Conservation (phyloP, 2,888 invertebrate species). For the Volucella zonaria region DNA sequence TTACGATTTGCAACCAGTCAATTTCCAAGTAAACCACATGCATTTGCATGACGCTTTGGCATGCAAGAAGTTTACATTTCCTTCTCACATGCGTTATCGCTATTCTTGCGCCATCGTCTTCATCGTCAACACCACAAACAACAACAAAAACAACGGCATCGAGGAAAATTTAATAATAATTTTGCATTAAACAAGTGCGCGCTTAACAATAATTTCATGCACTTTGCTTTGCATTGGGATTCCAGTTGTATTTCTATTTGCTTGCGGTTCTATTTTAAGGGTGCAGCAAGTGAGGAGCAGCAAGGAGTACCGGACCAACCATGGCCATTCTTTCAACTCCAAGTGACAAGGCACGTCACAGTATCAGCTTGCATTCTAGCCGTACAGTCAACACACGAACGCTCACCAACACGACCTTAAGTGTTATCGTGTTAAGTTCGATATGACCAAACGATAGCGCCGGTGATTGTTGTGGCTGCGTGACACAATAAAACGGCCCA, state of each 20-base stretch:
- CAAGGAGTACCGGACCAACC: not conserved
- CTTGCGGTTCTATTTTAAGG: constrained; percentile 64
- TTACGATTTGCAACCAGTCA: constrained; percentile 9
- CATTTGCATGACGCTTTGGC: constrained; percentile 12
- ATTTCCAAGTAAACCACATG: constrained; percentile 56
- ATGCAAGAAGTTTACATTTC: constrained; percentile 64
- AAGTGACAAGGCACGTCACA: constrained; percentile 66
- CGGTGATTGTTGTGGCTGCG: constrained; percentile 54
- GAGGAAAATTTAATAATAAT: constrained; percentile 54
- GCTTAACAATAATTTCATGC: constrained; percentile 66
- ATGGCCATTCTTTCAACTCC: constrained; percentile 1
- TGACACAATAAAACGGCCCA: constrained; percentile 68
- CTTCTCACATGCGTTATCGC: constrained; percentile 64
- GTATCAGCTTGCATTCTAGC: constrained; percentile 2
- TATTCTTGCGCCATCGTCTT: constrained; percentile 38
- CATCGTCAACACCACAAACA: constrained; percentile 2
- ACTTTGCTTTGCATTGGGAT: constrained; percentile 53
- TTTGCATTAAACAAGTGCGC: constrained; percentile 44
- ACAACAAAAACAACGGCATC: constrained; percentile 33
- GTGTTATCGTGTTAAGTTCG: constrained; percentile 72
- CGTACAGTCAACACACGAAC: constrained; percentile 11
- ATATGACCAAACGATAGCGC: constrained; percentile 69
- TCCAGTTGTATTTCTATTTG: no score
- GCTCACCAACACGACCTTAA: constrained; percentile 24
- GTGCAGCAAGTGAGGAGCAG: constrained; percentile 18